These are phyloP conservation scores for Cacatua alba DNA, from an alignment of 2,113 vertebrate species.

Conservation along the genomic window DNA sequence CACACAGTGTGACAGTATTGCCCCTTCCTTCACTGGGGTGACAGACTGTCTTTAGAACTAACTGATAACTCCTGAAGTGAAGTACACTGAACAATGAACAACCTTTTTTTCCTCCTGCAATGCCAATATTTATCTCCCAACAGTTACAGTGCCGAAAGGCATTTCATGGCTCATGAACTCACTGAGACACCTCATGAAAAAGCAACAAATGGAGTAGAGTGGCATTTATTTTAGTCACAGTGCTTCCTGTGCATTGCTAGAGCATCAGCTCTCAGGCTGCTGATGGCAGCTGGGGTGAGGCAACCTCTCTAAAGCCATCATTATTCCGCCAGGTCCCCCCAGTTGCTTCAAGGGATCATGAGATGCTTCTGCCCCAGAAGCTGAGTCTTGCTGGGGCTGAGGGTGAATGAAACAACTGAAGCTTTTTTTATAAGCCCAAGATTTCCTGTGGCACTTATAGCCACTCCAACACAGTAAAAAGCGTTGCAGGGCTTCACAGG, in stretches of 20 bases:
- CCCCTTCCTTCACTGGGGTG: neutral
- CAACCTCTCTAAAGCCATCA: neutral
- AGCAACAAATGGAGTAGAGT: neutral
- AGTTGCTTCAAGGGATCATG: neutral
- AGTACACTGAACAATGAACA: neutral
- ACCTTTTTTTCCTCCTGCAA: rapidly evolving
- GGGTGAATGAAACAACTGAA: rapidly evolving
- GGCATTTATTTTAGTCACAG: neutral
- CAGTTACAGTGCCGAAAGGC: neutral
- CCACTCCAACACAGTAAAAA: neutral
- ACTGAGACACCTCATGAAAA: neutral
- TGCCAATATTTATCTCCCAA: neutral
- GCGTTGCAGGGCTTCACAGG: neutral
- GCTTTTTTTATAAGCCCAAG: neutral
- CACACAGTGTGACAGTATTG: neutral
- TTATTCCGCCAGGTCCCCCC: neutral
- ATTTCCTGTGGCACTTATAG: neutral
- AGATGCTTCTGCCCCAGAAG: neutral
- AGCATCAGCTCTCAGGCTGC: neutral
- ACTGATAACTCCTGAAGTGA: neutral
- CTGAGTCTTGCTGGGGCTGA: neutral
- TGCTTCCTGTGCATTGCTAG: neutral
- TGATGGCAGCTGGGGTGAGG: neutral
- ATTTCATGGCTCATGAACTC: neutral
- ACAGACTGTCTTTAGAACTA: neutral